Conservation (phyloP, 2,113 vertebrate species). For the Thalassoma bifasciatum region DNA sequence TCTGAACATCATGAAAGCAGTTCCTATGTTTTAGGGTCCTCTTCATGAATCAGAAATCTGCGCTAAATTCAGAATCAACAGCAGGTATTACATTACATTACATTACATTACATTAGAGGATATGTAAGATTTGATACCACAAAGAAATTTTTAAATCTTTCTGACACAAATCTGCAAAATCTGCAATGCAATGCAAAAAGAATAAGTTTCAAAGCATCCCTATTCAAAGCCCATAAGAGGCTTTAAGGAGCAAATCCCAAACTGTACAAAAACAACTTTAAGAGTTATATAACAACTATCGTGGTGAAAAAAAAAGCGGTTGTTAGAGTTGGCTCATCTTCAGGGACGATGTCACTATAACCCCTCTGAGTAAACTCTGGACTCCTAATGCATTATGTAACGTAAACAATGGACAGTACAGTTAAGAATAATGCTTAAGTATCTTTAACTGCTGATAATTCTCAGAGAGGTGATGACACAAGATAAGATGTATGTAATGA, state of each 20-base stretch:
- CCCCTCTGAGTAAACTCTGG: conserved; percentile 43
- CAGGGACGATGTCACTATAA: not conserved
- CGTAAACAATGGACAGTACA: not conserved
- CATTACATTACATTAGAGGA: too few species aligned
- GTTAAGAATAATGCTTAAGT: not conserved
- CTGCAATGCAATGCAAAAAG: too few species aligned
- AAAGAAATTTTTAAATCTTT: too few species aligned
- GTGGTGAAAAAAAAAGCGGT: not conserved
- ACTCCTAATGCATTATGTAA: conserved; percentile 38
- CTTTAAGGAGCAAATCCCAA: not conserved
- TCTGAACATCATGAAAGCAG: not conserved
- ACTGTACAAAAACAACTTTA: not conserved
- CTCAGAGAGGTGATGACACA: not conserved
- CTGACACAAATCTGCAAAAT: too few species aligned
- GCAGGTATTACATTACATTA: not conserved
- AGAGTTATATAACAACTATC: too few species aligned
- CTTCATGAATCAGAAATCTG: not conserved
- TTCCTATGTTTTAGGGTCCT: not conserved
- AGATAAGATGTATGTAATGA: not conserved
- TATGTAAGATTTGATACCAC: too few species aligned
- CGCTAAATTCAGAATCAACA: not conserved
- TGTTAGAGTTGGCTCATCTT: not conserved
- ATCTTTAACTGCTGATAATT: conserved; percentile 16
- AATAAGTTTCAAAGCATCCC: too few species aligned
- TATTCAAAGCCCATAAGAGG: not conserved